Conservation (phyloP, 2,888 invertebrate genomes). For the Acronicta alni region DNA sequence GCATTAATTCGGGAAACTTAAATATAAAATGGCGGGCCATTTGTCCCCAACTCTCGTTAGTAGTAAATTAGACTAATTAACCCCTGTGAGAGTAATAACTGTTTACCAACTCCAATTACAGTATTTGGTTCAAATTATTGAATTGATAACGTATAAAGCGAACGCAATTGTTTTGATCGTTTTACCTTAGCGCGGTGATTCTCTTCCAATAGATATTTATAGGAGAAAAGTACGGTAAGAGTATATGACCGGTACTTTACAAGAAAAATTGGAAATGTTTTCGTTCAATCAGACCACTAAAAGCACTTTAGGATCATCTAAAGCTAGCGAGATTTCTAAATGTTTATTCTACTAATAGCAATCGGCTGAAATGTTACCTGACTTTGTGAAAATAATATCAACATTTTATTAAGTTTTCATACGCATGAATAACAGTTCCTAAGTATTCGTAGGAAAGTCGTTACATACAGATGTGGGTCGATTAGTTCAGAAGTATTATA, state of each 20-base stretch:
- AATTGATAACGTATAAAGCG: slow-evolving; percentile 53
- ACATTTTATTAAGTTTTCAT: slow-evolving; percentile 21
- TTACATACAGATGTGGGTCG: background rate
- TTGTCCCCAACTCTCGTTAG: slow-evolving; percentile 58
- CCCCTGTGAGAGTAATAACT: slow-evolving; percentile 69
- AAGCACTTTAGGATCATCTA: slow-evolving; percentile 17
- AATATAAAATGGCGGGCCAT: slow-evolving; percentile 52
- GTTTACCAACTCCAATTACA: slow-evolving; percentile 69
- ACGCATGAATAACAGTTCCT: slow-evolving; percentile 7
- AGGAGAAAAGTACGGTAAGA: slow-evolving; percentile 4
- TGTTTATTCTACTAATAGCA: slow-evolving; percentile 41
- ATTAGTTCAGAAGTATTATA: too few relatives aligned
- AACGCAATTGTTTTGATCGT: slow-evolving; percentile 52
- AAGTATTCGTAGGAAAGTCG: slow-evolving; percentile 6
- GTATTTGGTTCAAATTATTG: slow-evolving; percentile 61
- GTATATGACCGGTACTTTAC: slow-evolving; percentile 5
- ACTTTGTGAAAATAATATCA: slow-evolving; percentile 29
- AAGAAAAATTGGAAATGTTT: slow-evolving; percentile 14
- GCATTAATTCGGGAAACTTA: slow-evolving; percentile 27
- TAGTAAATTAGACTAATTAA: slow-evolving; percentile 71
- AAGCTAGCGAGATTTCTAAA: slow-evolving; percentile 21
- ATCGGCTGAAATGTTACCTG: slow-evolving; percentile 17
- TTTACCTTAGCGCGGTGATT: slow-evolving; percentile 29
- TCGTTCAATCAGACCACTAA: slow-evolving; percentile 10
- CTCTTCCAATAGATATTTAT: slow-evolving; percentile 1